Evolutionary conservation across 1,140 invertebrate species (phyloP).

Genomic region (Cyclargus thomasi): DNA sequence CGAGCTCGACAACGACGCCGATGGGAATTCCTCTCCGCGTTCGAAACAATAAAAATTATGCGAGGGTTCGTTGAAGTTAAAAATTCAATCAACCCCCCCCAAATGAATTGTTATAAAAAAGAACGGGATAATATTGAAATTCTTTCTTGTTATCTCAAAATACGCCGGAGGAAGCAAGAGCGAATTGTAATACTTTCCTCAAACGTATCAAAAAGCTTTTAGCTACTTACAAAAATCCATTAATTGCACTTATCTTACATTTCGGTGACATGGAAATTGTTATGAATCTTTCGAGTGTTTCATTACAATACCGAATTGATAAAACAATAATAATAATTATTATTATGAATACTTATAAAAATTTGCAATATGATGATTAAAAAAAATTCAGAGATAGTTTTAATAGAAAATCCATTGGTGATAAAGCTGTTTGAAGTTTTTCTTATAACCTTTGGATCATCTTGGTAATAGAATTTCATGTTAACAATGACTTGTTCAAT

Average conservation of each 20-base stretch:
- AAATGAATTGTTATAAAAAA: background rate
- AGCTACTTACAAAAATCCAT: background rate
- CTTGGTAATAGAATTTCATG: no score
- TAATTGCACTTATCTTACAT: background rate
- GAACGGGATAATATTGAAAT: no score
- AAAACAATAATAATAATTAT: no score
- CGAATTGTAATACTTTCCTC: background rate
- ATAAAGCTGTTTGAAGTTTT: no score
- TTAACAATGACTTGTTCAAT: no score
- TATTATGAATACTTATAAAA: no score
- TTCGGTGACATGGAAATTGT: background rate
- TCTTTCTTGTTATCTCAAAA: no score
- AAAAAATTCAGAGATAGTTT: no score
- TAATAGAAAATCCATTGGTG: no score
- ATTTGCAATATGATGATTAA: background rate
- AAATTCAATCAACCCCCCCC: background rate
- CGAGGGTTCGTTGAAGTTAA: background rate
- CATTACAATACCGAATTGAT: no score
- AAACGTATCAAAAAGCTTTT: background rate
- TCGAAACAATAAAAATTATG: conserved; percentile 1
- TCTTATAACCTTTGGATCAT: no score
- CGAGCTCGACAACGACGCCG: background rate
- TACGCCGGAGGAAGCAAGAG: background rate
- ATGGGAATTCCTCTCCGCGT: background rate
- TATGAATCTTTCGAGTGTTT: background rate